Conservation (phyloP, 2,888 invertebrate genomes). For the Drosophila mettleri region DNA sequence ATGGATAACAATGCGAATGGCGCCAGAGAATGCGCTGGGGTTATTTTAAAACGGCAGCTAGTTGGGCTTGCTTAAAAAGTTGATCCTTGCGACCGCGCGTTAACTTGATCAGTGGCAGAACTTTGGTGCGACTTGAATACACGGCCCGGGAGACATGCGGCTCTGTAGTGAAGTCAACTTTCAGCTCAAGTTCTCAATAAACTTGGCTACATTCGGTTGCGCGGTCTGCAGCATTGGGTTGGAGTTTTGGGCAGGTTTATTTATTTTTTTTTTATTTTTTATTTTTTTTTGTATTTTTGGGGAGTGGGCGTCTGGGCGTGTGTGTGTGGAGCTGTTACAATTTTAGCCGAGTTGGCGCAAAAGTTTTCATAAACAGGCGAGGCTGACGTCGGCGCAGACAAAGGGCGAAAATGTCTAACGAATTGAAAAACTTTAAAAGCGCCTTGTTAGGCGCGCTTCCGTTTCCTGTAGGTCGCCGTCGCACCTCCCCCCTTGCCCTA, state of each 20-base stretch:
- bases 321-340: not conserved
- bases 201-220: constrained; percentile 41
- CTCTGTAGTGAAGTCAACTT: constrained; percentile 43
- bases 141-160: constrained; percentile 8
- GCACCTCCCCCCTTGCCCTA: constrained; percentile 4
- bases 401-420: constrained; percentile 63
- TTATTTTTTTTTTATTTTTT: not conserved
- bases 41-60: constrained; percentile 14
- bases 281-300: not conserved
- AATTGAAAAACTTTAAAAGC: constrained; percentile 78
- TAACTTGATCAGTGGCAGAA: constrained; percentile 48
- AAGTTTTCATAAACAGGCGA: constrained; percentile 39
- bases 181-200: constrained; percentile 49
- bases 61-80: constrained; percentile 19
- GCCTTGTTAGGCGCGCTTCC: constrained; percentile 77
- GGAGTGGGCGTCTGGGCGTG: not conserved
- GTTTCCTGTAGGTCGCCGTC: constrained; percentile 62
- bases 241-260: not conserved
- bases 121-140: constrained; percentile 33
- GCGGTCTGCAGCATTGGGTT: constrained; percentile 19
- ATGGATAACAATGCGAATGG: not conserved
- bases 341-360: constrained; percentile 37
- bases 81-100: constrained; percentile 37
- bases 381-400: constrained; percentile 13
- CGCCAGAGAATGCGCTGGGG: not conserved